Base-by-base conservation (phyloP, 2,888 invertebrate species). In the Agonum fuliginosum region DNA sequence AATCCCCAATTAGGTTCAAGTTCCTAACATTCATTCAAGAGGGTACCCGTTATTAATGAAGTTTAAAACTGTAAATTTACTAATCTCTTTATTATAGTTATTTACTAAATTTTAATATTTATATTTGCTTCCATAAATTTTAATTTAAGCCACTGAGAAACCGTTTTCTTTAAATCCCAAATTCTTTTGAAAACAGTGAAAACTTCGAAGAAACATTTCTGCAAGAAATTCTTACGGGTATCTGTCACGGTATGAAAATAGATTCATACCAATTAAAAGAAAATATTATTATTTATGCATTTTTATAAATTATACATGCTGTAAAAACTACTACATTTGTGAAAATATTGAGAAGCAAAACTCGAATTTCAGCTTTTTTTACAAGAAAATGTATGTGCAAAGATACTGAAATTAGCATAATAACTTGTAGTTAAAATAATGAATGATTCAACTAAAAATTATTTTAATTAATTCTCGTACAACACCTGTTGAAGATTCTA, bases 361-460 rank as follows among this genome's bases (percentile, higher is more conserved):
- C 58, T 30, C 4, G 58, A 62, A 30, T 10, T 62, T 62, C 58
- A 27, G 30, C 30, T 62, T 62, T 62, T 30, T n/a, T 30, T 62
- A 10, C 27, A 27, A 58, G 54, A 62, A 30, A 62, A 62, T 17
- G 20, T 30, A 27, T 62, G 58, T 30, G 30, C 58, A 62, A 62
- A 10, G 30, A n/a, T 62, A 19, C 34, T 17, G 17, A 30, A 14
- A 62, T 62, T 62, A 62, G 30, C 58, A 62, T 62, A 62, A 30
- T 62, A 62, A 62, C 58, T 62, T 62, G 30, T 62, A 62, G 58
- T 62, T 62, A 62, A 27, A 62, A 30, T 62, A 62, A 62, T 62
- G 34, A 27, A 62, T 62, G 58, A 62, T 62, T 62, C 58, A 62
- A 62, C 58, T 27, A 20, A 62, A 62, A 62, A 62, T 30, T 27